Evolutionary conservation across 2,888 invertebrate species (phyloP), one percentile per base, ranked within the genome.

Genomic region (Monochamus alternatus): DNA sequence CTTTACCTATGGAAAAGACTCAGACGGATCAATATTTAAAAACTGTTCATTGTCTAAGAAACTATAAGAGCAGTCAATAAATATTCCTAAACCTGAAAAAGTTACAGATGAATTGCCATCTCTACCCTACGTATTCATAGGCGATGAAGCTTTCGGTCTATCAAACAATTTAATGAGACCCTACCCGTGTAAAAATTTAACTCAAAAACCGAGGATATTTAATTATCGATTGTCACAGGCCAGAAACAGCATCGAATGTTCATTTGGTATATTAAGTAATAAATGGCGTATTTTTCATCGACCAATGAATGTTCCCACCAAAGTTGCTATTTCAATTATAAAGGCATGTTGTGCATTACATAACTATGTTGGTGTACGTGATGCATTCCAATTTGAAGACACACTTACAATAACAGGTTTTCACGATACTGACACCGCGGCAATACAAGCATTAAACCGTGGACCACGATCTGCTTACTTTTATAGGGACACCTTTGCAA

Each of bases 221-320:
- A 84, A 84, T 75, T 80, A 80, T 62, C 51, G 79, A 47, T 38
- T 83, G 10, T 80, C 79, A 3, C 44, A 80, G 51, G 81, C 83
- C 7, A 55, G 82, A n/a, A 65, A 74, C 62, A 32, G 60, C 8
- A 81, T 80, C 32, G 81, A 83, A 76, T 83, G 82, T 72, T 66
- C 81, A 9, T 84, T 84, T 75, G 82, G 82, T 10, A 79, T 83
- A 52, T 59, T 83, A 52, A 68, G 72, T 8, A 59, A 72, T 8
- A 77, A 80, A 67, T 81, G 78, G 77, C 73, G 80, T 62, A 73
- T 83, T 7, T 75, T 83, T 5, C 38, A 38, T 38, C 38, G 38
- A 38, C 38, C 38, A 38, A 38, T 14, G 70, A 73, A 66, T 31
- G 71, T 80, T 52, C 72, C 75, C 8, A 70, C 81, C 58, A 69